phyloP scores from a whole-genome alignment of 2,888 invertebrate genomes.

The Luperina nickerlii region DNA sequence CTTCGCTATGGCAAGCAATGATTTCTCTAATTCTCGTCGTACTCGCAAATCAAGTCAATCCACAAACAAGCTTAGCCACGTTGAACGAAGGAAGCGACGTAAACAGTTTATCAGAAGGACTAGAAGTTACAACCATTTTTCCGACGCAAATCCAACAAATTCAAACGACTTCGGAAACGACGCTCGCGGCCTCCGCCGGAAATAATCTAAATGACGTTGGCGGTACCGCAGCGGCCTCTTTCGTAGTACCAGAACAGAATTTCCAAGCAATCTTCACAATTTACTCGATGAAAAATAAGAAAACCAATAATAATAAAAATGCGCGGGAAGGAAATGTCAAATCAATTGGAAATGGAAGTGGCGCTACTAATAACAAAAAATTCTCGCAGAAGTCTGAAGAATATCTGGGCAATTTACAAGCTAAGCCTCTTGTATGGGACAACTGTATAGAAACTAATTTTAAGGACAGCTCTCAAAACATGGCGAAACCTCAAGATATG shows the following conservation, averaged over 20 bases:
- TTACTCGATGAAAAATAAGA: conserved; percentile 76
- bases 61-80: conserved; percentile 72
- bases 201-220: conserved; percentile 84
- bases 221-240: conserved; percentile 68
- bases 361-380: conserved; percentile 59
- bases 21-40: conserved; percentile 76
- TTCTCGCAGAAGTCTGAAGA: conserved; percentile 43
- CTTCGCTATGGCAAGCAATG: conserved; percentile 76
- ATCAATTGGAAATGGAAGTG: conserved; percentile 72
- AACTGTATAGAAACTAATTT: conserved; percentile 81
- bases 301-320: conserved; percentile 76
- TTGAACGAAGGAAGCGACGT: conserved; percentile 69
- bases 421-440: conserved; percentile 82
- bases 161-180: conserved; percentile 82
- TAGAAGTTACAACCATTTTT: conserved; percentile 71
- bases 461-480: conserved; percentile 70
- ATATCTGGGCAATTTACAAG: conserved; percentile 62
- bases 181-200: conserved; percentile 82
- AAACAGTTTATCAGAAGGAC: conserved; percentile 74
- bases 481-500: conserved; percentile 71
- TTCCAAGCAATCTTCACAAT: conserved; percentile 84
- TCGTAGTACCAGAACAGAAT: conserved; percentile 78
- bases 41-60: conserved; percentile 76
- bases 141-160: conserved; percentile 81
- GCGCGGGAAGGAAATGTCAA: conserved; percentile 72